phyloP scores from a whole-genome alignment of 35 echinoderm and acorn worm species.

The Ophioderma brevispina region DNA sequence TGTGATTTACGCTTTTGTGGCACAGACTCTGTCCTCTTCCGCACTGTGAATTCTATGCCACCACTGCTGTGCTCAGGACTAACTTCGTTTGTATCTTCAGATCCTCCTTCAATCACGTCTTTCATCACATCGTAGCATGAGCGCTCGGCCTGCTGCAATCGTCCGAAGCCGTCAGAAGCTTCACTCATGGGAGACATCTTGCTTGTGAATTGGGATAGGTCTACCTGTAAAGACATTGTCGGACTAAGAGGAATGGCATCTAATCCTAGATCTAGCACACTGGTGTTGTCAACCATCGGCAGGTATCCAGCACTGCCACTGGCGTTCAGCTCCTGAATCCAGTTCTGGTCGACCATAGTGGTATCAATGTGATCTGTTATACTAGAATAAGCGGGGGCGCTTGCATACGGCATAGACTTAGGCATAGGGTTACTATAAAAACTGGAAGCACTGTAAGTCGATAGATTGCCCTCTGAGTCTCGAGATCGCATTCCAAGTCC shows the following conservation, averaged over 20 bases:
- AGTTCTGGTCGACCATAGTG: slow-evolving; percentile 6
- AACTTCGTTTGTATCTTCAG: neutral
- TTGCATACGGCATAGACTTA: slow-evolving; percentile 74
- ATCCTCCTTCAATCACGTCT: slow-evolving; percentile 5
- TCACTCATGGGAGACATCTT: slow-evolving; percentile 1
- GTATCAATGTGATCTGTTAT: slow-evolving; percentile 96
- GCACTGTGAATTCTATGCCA: slow-evolving; percentile 38
- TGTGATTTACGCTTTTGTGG: neutral
- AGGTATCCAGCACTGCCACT: slow-evolving; percentile 48
- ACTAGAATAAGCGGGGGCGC: slow-evolving; percentile 81
- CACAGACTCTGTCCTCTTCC: neutral
- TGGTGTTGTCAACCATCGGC: slow-evolving; percentile 19
- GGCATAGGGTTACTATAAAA: slow-evolving; percentile 64
- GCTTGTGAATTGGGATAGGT: neutral
- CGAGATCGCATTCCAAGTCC: slow-evolving; percentile 22
- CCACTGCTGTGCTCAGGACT: slow-evolving; percentile 28
- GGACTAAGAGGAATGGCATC: slow-evolving; percentile 26
- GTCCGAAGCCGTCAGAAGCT: neutral
- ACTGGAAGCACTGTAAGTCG: slow-evolving; percentile 72
- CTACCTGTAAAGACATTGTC: neutral
- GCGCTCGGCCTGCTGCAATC: slow-evolving; percentile 41
- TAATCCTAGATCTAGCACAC: slow-evolving; percentile 26
- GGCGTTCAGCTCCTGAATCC: neutral
- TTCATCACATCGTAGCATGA: slow-evolving; percentile 53
- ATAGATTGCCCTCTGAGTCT: slow-evolving; percentile 90